Base-by-base conservation (phyloP, 1,140 invertebrate genomes). In the Melipona quadrifasciata region DNA sequence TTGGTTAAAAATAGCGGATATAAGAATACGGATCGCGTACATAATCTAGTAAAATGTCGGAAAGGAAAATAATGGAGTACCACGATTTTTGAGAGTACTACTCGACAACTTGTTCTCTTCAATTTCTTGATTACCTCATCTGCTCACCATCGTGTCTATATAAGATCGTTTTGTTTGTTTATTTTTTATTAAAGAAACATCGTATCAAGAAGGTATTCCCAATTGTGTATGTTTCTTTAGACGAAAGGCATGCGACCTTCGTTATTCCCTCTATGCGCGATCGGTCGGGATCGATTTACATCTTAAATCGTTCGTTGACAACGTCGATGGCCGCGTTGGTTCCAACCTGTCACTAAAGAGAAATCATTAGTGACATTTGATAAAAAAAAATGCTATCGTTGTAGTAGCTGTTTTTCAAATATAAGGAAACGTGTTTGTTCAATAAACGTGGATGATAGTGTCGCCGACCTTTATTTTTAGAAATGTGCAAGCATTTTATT, bases 1-100 rank as follows among this genome's bases (percentile, higher is more conserved):
- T 98, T 91, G 98, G 98, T 92, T 98, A 97, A 95, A 85, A 75
- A 80, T 61, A 73, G 65, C 21, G 21, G 19, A 3, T 79, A 84
- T 31, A 71, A 8, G 2, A 58, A 19, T 84, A 64, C 27, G 51
- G 47, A 16, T 80, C 58, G 14, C 27, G 19, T 75, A 78, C 39
- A n/a, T 71, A 67, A 90, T 84, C 53, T 73, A 85, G 64, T 74
- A 82, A 65, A 84, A 64, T 58, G 21, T 83, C 70, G 55, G 51
- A 53, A 68, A 76, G 68, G 47, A 81, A 89, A 89, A 76, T 55
- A 51, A 84, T 24, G 61, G 76, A 71, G 77, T 82, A 64, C 73
- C 64, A 73, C 31, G 34, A 78, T 82, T 85, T 68, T 67, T 64
- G 74, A 71, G 65, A 34, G 61, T 58, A 10, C 24, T 24, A 31